These are phyloP conservation scores for Busseola fusca DNA, from an alignment of 2,888 invertebrate species.

Conservation along the genomic window DNA sequence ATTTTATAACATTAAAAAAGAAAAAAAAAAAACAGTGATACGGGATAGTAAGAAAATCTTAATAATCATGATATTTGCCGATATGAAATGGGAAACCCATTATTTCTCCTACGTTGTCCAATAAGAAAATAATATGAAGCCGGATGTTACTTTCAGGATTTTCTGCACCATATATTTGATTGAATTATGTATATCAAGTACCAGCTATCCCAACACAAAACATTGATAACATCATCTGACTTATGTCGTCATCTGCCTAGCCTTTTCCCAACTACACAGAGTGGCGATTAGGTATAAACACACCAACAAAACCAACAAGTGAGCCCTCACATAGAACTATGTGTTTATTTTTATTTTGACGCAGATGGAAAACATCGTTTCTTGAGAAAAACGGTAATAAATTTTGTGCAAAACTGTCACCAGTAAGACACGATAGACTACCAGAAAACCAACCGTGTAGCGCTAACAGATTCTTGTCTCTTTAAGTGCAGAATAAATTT, in stretches of 20 bases:
- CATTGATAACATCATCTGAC: background rate
- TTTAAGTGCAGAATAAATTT: constrained; percentile 31
- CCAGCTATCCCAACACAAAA: background rate
- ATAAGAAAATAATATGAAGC: constrained; percentile 15
- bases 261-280: too few relatives aligned
- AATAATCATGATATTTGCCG: constrained; percentile 12
- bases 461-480: constrained; percentile 1
- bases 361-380: background rate
- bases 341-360: background rate
- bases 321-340: background rate
- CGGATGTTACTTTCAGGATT: constrained; percentile 4
- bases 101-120: constrained; percentile 8
- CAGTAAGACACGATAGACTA: background rate
- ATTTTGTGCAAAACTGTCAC: background rate
- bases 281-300: background rate
- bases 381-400: background rate
- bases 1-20: too few relatives aligned
- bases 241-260: background rate
- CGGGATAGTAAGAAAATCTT: background rate
- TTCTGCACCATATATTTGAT: constrained; percentile 10
- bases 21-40: background rate
- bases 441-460: background rate
- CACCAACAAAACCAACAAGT: background rate
- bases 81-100: constrained; percentile 37
- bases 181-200: constrained; percentile 4